Evolutionary conservation across 2,113 vertebrate genomes (phyloP).

Genomic region (Maccullochella peelii): DNA sequence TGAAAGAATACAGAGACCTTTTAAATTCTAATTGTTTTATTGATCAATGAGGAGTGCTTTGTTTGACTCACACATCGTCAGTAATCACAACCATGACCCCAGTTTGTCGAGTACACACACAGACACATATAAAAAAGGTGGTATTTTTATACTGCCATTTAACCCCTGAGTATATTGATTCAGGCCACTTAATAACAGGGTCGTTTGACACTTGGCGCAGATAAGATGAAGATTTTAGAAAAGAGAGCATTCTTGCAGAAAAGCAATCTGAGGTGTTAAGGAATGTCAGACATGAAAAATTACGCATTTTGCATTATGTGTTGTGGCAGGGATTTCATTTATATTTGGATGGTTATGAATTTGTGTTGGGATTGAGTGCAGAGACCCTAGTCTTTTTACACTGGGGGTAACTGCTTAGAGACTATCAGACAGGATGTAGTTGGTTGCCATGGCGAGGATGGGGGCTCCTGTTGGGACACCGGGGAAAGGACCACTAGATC

Average conservation of each 20-base stretch:
- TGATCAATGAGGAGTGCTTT: constrained; percentile 17
- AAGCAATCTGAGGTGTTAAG: constrained; percentile 35
- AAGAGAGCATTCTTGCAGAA: constrained; percentile 19
- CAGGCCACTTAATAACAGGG: constrained; percentile 35
- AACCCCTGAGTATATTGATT: constrained; percentile 58
- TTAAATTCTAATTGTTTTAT: constrained; percentile 43
- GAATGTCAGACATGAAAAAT: constrained; percentile 12
- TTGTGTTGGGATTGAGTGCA: constrained; percentile 14
- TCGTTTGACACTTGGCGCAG: constrained; percentile 20
- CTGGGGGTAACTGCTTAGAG: constrained; percentile 27
- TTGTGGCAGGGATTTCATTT: constrained; percentile 19
- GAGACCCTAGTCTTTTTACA: not conserved
- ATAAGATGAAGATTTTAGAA: constrained; percentile 22
- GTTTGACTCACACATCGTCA: constrained; percentile 16
- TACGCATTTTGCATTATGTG: not conserved
- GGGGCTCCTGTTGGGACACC: constrained; percentile 87
- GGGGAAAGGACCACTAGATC: constrained; percentile 87
- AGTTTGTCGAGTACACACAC: constrained; percentile 18
- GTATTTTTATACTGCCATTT: not conserved
- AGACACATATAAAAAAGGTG: constrained; percentile 31
- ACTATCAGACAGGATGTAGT: constrained; percentile 75
- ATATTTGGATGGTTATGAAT: constrained; percentile 17
- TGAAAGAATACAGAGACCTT: not conserved
- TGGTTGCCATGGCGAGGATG: constrained; percentile 83
- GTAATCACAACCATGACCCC: constrained; percentile 10